These are phyloP conservation scores for Mesembrinibis cayennensis DNA, from an alignment of 2,113 vertebrate species.

Conservation along the genomic window DNA sequence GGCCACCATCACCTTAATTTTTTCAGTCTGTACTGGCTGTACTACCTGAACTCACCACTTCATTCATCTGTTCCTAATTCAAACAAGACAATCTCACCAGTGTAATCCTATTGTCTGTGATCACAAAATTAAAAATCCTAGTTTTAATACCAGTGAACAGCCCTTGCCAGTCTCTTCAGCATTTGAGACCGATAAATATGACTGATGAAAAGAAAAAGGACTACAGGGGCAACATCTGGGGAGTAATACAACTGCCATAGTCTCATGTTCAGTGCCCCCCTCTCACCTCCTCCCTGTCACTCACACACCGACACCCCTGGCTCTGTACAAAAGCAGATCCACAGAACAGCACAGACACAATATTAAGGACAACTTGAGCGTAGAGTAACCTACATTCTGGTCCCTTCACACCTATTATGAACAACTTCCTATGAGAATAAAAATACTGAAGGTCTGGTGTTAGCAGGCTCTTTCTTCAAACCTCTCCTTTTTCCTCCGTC, in stretches of 20 bases:
- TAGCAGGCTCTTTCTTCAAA: neutral
- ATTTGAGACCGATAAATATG: neutral
- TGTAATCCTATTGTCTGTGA: neutral
- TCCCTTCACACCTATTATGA: neutral
- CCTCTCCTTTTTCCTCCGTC: neutral
- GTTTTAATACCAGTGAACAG: neutral
- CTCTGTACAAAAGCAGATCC: neutral
- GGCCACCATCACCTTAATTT: neutral
- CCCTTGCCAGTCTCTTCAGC: neutral
- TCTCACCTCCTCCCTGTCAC: neutral
- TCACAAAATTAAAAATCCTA: neutral
- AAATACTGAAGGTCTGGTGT: neutral
- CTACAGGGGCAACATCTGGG: neutral
- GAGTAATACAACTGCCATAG: neutral
- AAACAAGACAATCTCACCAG: neutral
- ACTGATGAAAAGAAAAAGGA: neutral
- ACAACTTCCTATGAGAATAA: neutral
- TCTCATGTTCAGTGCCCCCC: neutral
- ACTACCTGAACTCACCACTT: neutral
- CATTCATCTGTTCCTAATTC: neutral
- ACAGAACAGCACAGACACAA: neutral
- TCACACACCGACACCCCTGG: rapidly evolving
- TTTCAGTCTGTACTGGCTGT: neutral
- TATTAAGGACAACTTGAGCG: neutral
- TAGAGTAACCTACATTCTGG: neutral